A percentile compares a stretch with the other conserved stretches of the same genome.
phyloP scores from a whole-genome alignment of 2,888 invertebrate species.

The Eupeodes latifasciatus region DNA sequence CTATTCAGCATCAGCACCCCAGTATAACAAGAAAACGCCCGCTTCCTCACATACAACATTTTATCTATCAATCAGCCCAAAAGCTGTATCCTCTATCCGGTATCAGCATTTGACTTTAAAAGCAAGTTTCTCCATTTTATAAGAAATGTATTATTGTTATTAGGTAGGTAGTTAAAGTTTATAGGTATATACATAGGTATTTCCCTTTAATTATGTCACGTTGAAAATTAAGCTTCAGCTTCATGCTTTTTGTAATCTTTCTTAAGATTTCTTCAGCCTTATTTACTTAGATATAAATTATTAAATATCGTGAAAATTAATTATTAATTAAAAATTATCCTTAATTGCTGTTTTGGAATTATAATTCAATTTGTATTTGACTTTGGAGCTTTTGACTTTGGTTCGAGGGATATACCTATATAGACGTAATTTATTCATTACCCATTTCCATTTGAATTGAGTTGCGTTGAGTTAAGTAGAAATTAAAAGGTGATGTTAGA shows the following conservation, averaged over 20 bases:
- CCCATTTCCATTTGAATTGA: conserved; percentile 15
- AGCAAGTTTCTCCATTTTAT: neutral
- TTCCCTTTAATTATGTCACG: conserved; percentile 18
- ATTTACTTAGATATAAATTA: neutral
- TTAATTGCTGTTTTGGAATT: conserved; percentile 53
- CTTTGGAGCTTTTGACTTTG: neutral
- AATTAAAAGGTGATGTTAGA: neutral
- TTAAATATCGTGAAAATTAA: conserved; percentile 47
- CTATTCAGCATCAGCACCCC: neutral
- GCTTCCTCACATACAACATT: neutral
- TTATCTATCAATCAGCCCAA: conserved; percentile 47
- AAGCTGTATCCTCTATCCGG: neutral
- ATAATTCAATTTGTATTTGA: conserved; percentile 45
- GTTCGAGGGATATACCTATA: neutral
- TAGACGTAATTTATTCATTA: neutral
- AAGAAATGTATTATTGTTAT: neutral
- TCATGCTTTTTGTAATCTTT: neutral
- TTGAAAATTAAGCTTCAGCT: neutral
- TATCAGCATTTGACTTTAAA: neutral
- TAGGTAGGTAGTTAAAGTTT: neutral
- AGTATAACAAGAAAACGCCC: neutral
- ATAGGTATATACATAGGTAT: neutral
- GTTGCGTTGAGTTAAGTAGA: neutral
- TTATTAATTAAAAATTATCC: conserved; percentile 53
- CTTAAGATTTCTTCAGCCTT: neutral